A percentile compares a stretch with the other conserved stretches of the same genome.
These are phyloP conservation scores for Myiozetetes cayanensis DNA, from an alignment of 2,113 vertebrate genomes.

Conservation along the genomic window DNA sequence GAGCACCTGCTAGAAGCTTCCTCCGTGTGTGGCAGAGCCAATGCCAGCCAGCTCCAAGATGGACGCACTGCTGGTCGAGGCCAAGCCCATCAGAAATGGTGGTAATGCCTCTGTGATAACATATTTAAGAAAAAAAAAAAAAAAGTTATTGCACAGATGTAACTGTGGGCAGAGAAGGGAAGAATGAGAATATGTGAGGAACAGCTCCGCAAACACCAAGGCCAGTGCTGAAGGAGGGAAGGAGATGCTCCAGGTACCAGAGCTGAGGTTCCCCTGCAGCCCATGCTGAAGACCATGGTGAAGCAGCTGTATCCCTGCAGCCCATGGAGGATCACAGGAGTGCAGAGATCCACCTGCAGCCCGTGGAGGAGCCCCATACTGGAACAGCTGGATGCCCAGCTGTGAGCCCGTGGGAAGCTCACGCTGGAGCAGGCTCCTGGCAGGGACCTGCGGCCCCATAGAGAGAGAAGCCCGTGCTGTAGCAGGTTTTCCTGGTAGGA, in stretches of 20 bases:
- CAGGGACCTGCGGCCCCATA: not conserved
- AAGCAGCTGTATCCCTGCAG: not conserved
- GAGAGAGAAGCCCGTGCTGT: not conserved
- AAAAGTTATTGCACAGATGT: not conserved
- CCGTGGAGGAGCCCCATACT: not conserved
- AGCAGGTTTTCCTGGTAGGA: not conserved
- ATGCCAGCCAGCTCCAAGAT: not conserved
- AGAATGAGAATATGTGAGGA: not conserved
- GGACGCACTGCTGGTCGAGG: accelerated
- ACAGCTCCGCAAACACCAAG: accelerated
- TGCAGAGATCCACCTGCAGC: not conserved
- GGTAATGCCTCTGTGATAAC: not conserved
- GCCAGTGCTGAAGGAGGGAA: not conserved
- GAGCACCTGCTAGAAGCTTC: not conserved
- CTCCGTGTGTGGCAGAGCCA: not conserved
- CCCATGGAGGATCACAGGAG: not conserved
- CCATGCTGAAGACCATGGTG: not conserved
- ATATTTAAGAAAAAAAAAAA: not conserved
- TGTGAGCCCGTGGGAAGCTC: not conserved
- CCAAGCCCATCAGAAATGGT: not conserved
- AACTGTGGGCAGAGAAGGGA: not conserved
- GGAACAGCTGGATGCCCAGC: not conserved
- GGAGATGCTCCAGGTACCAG: not conserved
- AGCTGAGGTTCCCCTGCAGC: not conserved
- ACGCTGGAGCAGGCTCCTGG: not conserved